Conservation (phyloP, 2,888 invertebrate genomes). For the Sesia apiformis region DNA sequence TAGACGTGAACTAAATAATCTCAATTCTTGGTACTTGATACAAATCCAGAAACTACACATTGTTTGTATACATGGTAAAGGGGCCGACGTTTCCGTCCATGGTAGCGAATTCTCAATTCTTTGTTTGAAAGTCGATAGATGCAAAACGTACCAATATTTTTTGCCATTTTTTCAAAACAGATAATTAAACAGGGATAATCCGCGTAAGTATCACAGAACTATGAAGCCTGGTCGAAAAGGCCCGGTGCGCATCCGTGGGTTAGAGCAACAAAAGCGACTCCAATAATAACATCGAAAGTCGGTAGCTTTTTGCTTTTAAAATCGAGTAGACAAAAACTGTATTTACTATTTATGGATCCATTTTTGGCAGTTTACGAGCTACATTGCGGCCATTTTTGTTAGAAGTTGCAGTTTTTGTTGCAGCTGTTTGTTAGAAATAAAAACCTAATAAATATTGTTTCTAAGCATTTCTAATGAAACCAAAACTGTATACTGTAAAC, state of each 20-base stretch:
- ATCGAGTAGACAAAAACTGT: constrained; percentile 41
- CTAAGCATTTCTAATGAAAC: too few species aligned
- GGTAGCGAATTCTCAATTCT: constrained; percentile 26
- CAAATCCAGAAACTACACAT: background rate
- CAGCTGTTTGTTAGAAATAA: too few species aligned
- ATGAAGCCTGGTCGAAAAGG: constrained; percentile 34
- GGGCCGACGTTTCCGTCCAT: constrained; percentile 7
- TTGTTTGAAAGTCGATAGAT: constrained; percentile 43
- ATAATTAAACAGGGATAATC: constrained; percentile 66
- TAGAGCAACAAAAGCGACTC: constrained; percentile 42
- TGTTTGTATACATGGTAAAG: constrained; percentile 7
- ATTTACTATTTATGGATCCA: too few species aligned
- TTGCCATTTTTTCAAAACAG: constrained; percentile 60
- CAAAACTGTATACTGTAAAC: too few species aligned
- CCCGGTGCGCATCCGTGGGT: constrained; percentile 49
- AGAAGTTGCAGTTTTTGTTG: too few species aligned
- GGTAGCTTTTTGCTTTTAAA: constrained; percentile 69
- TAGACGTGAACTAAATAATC: constrained; percentile 1
- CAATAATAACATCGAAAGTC: constrained; percentile 67
- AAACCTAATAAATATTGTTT: too few species aligned
- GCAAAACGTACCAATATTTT: constrained; percentile 39
- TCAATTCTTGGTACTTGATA: background rate
- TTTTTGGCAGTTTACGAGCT: too few species aligned
- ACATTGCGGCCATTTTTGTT: too few species aligned
- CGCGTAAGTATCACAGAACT: constrained; percentile 47